Base-by-base conservation (phyloP, 2,113 vertebrate species). In the Alexandromys fortis region DNA sequence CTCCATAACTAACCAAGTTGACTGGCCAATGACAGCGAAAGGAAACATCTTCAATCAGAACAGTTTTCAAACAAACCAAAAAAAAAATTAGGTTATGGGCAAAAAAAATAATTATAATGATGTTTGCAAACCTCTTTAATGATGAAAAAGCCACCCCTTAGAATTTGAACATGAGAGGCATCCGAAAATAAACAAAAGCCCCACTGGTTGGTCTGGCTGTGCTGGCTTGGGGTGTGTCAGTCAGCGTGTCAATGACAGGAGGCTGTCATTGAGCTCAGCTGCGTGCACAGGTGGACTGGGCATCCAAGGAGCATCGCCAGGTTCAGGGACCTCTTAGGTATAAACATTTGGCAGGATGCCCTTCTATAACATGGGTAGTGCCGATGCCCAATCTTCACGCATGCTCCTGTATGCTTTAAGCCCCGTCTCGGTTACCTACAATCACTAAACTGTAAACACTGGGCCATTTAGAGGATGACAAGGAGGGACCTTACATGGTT, bases 1-100 rank as follows among this genome's bases (percentile, higher is more conserved):
- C 92, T 96, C 96, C 72, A 45, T 93, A 97, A 96, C 94, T 94
- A 96, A 93, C 92, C 87, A 95, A 96, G 83, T 95, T 97, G 96
- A 95, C 88, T 95, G 87, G 97, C 93, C 97, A 97, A 97, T 81
- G 61, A 94, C 61, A 96, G 83, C 89, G 95, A 91, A 11, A 72
- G 61, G 92, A 95, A 97, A 87, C 45, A 67, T 73, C 94, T 82
- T 73, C 95, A 95, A 96, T 91, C 96, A 96, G 47, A 92, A 83
- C 9, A 91, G 67, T 93, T 96, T 95, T 92, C 93, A 92, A 94
- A 95, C 82, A 92, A 67, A 90, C 33, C 33, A 19, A n/a, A 65
- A 47, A 35, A 47, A 75, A 68, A n/a, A 65, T n/a, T 38, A 19
- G 49, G 16, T 67, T 61, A 45, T 81, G 82, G 88, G 65, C 19